phyloP scores from a whole-genome alignment of 2,888 invertebrate species.

The Tuberolachnus salignus region DNA sequence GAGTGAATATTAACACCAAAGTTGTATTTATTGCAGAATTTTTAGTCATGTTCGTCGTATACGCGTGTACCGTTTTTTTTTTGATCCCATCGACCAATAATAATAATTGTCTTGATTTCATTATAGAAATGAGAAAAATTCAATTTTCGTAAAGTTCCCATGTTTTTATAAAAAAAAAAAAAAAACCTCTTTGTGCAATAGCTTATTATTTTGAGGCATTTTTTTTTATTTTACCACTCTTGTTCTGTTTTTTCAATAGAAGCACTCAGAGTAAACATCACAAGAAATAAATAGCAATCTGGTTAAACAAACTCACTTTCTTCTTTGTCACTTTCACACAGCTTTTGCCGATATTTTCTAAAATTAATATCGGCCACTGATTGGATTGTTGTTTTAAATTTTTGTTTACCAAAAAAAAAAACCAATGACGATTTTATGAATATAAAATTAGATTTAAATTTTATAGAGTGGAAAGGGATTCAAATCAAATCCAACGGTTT shows the following conservation, averaged over 20 bases:
- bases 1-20: too few relatives aligned
- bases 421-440: too few relatives aligned
- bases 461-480: too few relatives aligned
- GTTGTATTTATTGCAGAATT: too few relatives aligned
- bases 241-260: slow-evolving; percentile 7
- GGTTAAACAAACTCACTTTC: background rate
- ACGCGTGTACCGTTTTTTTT: too few relatives aligned
- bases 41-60: too few relatives aligned
- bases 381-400: background rate
- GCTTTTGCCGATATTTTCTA: background rate
- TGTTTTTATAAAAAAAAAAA: too few relatives aligned
- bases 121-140: slow-evolving; percentile 6
- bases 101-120: background rate
- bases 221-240: slow-evolving; percentile 10
- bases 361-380: background rate
- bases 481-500: too few relatives aligned
- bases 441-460: too few relatives aligned
- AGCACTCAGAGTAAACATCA: slow-evolving; percentile 1
- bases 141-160: background rate
- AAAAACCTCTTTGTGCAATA: too few relatives aligned
- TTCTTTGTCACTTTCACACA: background rate
- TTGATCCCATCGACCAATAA: too few relatives aligned
- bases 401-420: too few relatives aligned
- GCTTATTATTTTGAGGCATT: background rate
- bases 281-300: background rate